phyloP scores from a whole-genome alignment of 2,888 invertebrate genomes.

The Tridacna crocea region DNA sequence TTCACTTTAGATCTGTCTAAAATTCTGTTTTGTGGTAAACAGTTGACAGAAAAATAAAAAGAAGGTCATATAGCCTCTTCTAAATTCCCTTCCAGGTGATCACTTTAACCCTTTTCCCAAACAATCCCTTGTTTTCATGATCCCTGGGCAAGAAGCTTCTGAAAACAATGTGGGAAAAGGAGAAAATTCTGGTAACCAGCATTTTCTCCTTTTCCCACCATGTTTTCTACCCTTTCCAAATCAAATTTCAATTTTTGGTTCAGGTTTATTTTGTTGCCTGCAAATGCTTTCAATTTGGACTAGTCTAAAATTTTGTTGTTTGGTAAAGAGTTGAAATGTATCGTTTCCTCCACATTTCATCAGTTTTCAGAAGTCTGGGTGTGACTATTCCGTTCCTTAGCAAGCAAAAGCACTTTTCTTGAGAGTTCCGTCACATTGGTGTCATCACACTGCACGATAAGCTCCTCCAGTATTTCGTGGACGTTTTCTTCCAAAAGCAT shows the following conservation, averaged over 20 bases:
- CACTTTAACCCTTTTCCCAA: no score
- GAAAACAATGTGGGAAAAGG: no score
- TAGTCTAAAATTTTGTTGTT: background rate
- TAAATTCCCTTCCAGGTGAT: no score
- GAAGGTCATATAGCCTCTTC: no score
- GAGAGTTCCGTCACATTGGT: slow-evolving; percentile 61
- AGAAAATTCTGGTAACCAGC: background rate
- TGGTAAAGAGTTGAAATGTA: background rate
- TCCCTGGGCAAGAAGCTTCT: no score
- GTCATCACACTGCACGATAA: slow-evolving; percentile 60
- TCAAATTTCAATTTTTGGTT: no score
- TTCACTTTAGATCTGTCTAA: no score
- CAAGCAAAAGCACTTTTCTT: slow-evolving; percentile 63
- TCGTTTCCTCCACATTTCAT: no score
- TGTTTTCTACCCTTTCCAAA: background rate
- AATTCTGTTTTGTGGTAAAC: no score
- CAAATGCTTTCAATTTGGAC: background rate
- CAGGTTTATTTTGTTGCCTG: background rate
- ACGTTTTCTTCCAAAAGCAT: slow-evolving; percentile 88
- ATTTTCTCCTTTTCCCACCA: background rate
- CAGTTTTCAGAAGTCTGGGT: no score
- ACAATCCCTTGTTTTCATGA: no score
- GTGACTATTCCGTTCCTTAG: background rate
- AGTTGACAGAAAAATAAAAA: no score
- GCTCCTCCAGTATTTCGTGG: slow-evolving; percentile 85